These are phyloP conservation scores for Selenia dentaria DNA, from an alignment of 2,888 invertebrate genomes.

Conservation along the genomic window DNA sequence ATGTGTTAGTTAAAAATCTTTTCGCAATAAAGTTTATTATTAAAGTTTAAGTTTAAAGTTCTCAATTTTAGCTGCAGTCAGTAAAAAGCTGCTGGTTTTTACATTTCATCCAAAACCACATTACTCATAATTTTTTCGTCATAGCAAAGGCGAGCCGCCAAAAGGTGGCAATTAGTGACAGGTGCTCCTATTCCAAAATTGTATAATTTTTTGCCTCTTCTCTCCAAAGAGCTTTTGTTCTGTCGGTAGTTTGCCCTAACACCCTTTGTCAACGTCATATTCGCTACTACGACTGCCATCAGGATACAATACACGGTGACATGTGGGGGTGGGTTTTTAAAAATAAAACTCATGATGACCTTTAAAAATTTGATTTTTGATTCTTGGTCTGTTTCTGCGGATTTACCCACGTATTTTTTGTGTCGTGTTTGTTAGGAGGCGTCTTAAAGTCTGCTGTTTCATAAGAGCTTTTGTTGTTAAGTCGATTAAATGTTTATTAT, in stretches of 20 bases:
- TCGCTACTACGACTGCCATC: conserved; percentile 63
- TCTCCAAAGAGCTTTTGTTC: conserved; percentile 60
- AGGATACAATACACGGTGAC: conserved; percentile 71
- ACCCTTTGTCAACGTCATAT: conserved; percentile 77
- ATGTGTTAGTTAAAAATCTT: too few relatives aligned
- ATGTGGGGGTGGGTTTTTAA: conserved; percentile 59
- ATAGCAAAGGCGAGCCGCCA: conserved; percentile 69
- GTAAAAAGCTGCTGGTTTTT: conserved; percentile 6
- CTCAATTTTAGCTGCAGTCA: too few relatives aligned
- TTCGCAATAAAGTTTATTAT: too few relatives aligned
- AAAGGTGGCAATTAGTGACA: conserved; percentile 83
- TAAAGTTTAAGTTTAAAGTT: too few relatives aligned
- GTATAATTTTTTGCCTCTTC: conserved; percentile 62
- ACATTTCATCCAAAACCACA: conserved; percentile 14
- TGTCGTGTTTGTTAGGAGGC: conserved; percentile 56
- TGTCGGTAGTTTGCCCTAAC: conserved; percentile 66
- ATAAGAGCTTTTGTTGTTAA: conserved; percentile 37
- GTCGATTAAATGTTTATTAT: conserved; percentile 29
- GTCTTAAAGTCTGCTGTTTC: conserved; percentile 67
- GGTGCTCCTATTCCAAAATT: conserved; percentile 70
- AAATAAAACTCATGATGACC: conserved; percentile 70
- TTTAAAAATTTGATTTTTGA: conserved; percentile 53
- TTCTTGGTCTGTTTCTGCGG: conserved; percentile 55
- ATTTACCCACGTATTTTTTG: conserved; percentile 47
- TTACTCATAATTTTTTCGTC: conserved; percentile 34